Evolutionary conservation across 23 tunicate species (phyloP).

Genomic region (Oikopleura vanhoeffeni): DNA sequence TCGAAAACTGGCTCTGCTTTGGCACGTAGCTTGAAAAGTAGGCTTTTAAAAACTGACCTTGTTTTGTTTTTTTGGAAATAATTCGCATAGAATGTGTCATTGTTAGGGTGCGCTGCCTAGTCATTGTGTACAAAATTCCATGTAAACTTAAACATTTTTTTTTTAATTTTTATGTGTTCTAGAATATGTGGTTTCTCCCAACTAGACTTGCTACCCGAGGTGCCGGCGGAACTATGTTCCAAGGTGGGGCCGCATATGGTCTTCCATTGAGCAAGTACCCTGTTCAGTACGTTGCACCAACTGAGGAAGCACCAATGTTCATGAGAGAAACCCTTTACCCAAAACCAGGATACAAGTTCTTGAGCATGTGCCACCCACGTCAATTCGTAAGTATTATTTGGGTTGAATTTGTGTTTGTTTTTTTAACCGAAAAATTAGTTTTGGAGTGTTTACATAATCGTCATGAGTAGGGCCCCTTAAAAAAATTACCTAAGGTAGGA

Average conservation of each 20-base stretch:
- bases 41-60: no score
- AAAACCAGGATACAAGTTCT: not conserved
- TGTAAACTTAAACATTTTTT: no score
- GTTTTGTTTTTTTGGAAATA: no score
- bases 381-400: constrained; percentile 4
- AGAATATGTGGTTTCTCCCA: not conserved
- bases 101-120: no score
- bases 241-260: constrained; percentile 7
- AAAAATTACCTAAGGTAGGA: no score
- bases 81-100: no score
- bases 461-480: no score
- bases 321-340: not conserved
- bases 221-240: not conserved
- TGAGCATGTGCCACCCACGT: not conserved
- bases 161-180: no score
- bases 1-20: no score
- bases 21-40: no score
- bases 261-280: constrained; percentile 12
- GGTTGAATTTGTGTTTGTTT: not conserved
- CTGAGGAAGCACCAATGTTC: not conserved
- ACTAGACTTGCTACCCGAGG: not conserved
- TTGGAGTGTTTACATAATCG: no score
- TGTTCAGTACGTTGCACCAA: constrained; percentile 6
- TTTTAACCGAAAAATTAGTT: not conserved
- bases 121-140: no score